A percentile compares a stretch with the other conserved stretches of the same genome.
Evolutionary conservation across 2,113 vertebrate species (phyloP).

Genomic region (Hymenochirus boettgeri): DNA sequence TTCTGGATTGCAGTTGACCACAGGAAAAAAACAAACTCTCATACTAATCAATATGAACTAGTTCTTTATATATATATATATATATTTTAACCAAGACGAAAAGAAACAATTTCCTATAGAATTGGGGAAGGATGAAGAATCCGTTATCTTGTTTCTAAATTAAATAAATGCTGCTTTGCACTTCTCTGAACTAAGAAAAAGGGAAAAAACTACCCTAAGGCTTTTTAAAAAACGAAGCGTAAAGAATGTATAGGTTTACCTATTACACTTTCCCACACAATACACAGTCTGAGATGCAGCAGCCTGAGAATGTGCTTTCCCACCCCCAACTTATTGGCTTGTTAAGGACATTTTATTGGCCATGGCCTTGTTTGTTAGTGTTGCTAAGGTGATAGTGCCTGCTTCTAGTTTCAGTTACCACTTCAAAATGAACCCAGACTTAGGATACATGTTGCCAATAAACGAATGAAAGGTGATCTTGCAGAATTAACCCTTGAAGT

Average conservation of each 20-base stretch:
- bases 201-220: background rate
- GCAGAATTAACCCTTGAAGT: too few relatives aligned
- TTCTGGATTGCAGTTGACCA: too few relatives aligned
- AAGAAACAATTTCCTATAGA: too few relatives aligned
- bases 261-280: slow-evolving; percentile 9
- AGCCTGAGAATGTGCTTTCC: background rate
- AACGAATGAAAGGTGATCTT: background rate
- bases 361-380: slow-evolving; percentile 58
- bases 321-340: background rate
- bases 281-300: slow-evolving; percentile 5
- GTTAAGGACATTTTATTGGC: slow-evolving; percentile 24
- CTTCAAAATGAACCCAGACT: background rate
- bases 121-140: too few relatives aligned
- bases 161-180: too few relatives aligned
- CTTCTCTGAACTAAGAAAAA: too few relatives aligned
- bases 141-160: too few relatives aligned
- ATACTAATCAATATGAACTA: background rate
- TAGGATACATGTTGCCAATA: background rate
- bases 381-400: slow-evolving; percentile 55
- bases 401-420: slow-evolving; percentile 35
- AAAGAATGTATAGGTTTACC: background rate
- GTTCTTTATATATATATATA: background rate
- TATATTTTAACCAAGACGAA: too few relatives aligned
- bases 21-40: background rate
- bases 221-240: background rate